Evolutionary conservation across 1,140 invertebrate species (phyloP).

Genomic region (Leptonema lineaticorne): DNA sequence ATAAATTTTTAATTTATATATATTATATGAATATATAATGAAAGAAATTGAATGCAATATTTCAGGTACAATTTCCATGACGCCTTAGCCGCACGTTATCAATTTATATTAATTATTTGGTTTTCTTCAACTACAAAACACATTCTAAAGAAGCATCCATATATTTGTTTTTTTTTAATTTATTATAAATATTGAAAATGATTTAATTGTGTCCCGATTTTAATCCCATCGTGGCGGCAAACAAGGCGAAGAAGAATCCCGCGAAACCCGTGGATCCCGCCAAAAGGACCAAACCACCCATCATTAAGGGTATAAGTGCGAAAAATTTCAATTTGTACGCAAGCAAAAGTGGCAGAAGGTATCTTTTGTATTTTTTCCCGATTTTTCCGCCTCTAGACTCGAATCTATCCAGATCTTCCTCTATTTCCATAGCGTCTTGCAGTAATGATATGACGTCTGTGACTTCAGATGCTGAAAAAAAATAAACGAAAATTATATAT

Average conservation of each 20-base stretch:
- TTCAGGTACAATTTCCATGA: too few species aligned
- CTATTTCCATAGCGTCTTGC: neutral
- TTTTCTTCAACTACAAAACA: too few species aligned
- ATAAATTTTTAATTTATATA: too few species aligned
- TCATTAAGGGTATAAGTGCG: constrained; percentile 71
- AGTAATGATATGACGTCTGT: neutral
- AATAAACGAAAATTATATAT: neutral
- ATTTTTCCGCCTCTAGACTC: constrained; percentile 49
- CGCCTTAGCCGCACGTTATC: too few species aligned
- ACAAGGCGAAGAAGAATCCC: constrained; percentile 83
- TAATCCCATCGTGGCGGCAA: constrained; percentile 64
- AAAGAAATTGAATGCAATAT: too few species aligned
- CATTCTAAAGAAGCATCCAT: too few species aligned
- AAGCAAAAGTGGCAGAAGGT: constrained; percentile 71
- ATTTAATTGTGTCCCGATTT: constrained; percentile 44
- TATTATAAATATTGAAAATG: too few species aligned
- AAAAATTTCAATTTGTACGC: constrained; percentile 84
- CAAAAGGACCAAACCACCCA: constrained; percentile 71
- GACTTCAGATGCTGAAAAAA: neutral
- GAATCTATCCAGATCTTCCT: neutral
- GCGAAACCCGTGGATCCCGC: constrained; percentile 74
- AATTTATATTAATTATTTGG: too few species aligned
- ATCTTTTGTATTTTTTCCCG: constrained; percentile 66
- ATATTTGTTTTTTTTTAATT: too few species aligned
- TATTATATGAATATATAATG: too few species aligned